Conservation (phyloP, 2,888 invertebrate genomes). For the Patella depressa region DNA sequence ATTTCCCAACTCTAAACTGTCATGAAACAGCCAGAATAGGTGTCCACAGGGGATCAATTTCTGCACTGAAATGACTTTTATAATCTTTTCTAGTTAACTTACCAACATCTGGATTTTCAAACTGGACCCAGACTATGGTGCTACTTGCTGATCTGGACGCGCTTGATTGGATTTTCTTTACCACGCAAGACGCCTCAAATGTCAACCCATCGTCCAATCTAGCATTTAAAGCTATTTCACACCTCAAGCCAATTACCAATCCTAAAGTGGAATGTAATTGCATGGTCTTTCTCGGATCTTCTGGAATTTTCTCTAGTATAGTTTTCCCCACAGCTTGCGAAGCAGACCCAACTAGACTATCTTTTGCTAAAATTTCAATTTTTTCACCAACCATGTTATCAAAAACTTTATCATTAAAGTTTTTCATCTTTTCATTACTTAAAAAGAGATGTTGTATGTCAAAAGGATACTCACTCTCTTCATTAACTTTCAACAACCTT, state of each 20-base stretch:
- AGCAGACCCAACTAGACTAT: not conserved
- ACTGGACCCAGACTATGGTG: no score
- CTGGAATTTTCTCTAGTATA: not conserved
- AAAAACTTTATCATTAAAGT: not conserved
- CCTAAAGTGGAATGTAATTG: not conserved
- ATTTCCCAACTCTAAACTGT: no score
- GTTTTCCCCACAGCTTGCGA: not conserved
- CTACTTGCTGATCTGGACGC: no score
- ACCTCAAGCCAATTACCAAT: slow-evolving; percentile 8
- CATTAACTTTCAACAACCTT: not conserved
- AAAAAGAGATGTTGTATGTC: not conserved
- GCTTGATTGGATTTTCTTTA: not conserved
- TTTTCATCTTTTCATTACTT: not conserved
- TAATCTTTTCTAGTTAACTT: no score
- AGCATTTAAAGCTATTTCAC: slow-evolving; percentile 36
- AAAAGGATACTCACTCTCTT: not conserved
- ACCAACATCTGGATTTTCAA: no score
- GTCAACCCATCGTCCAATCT: slow-evolving; percentile 39
- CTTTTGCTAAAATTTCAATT: not conserved
- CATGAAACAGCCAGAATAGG: no score
- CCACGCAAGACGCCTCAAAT: slow-evolving; percentile 36
- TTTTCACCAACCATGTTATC: not conserved
- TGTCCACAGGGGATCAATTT: no score
- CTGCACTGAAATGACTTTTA: no score
- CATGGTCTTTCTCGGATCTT: not conserved